Base-by-base conservation (phyloP, 2,888 invertebrate genomes). In the Biston betularia region DNA sequence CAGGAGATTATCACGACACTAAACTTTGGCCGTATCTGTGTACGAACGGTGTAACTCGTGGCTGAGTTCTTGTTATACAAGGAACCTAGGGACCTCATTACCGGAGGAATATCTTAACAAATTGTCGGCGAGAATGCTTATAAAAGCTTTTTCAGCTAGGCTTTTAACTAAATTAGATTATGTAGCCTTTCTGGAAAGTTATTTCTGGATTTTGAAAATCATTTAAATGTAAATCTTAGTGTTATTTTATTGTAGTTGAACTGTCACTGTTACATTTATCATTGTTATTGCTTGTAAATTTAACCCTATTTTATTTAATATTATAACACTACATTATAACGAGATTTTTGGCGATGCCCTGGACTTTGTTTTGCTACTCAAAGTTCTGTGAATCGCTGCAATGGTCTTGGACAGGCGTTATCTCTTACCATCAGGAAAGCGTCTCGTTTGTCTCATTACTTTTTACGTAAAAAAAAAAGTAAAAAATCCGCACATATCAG, bases 31-130 rank as follows among this genome's bases (percentile, higher is more conserved):
- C 0, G 12, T 10, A 14, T 14, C 11, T 6, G 42, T 54, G n/a
- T n/a, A 54, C 54, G 42, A 42, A 24, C 12, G 54, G 11, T 9
- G 7, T 24, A 42, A 35, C 56, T 52, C 52, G 57, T 45, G 40
- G 52, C 64, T 53, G 53, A 46, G 53, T 58, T 58, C 58, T 64
- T 58, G 64, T 63, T 56, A 50, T 50, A 58, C 64, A 58, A 44
- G 57, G 58, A 58, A 64, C 58, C 58, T 58, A 53, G 64, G 58
- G 64, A 64, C 58, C 34, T 64, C 46, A 58, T 58, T 58, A 64
- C 46, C 15, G 40, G 52, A 46, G 52, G 58, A 58, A 33, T 58
- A 58, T 50, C 42, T 24, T 58, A 40, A 42, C 40, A 58, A 40
- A 24, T 40, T 49, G 49, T 49, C 15, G 11, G 40, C n/a, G 40